Base-by-base conservation (phyloP, 2,888 invertebrate genomes). In the Leistus spinibarbis region DNA sequence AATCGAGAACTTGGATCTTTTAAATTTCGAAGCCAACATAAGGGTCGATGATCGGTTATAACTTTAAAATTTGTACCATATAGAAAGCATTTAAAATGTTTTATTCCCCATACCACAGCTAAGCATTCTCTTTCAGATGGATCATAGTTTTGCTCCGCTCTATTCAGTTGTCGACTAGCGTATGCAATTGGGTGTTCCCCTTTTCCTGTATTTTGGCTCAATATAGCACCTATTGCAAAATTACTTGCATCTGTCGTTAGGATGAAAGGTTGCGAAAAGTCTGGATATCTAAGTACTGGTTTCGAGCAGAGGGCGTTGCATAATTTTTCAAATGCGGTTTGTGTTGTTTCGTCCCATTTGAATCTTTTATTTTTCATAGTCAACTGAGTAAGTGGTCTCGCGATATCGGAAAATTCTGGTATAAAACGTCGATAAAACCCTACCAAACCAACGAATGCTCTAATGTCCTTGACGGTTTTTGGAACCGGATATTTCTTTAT, bases 91-190 rank as follows among this genome's bases (percentile, higher is more conserved):
- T 79, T 23, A 66, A 78, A 81, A 63, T 79, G 76, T 62, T 79
- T 78, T 3, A 78, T 63, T 0, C 77, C 78, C 77, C 77, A 80
- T 4, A 80, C 70, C 0, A 80, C 69, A 0, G 79, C 80, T 23
- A 81, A 57, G 0, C 79, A 69, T 78, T 81, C 82, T n/a, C 78
- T 76, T 71, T 81, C 79, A n/a, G 76, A 79, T 9, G 80, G 79
- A 9, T 76, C 65, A 64, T 80, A 80, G 27, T 77, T 79, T 16
- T 13, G 54, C 75, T 80, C 79, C 0, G 75, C 57, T 64, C 70
- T 64, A 24, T 77, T 79, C n/a, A 80, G 68, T 2, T 78, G 77
- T 17, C 80, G 69, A 53, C 78, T 79, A 0, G 80, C 79, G 24
- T 77, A 81, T 9, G 80, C 78, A 3, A 81, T 69, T 3, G 80